phyloP scores from a whole-genome alignment of 2,888 invertebrate genomes.

The Phengaris alcon region DNA sequence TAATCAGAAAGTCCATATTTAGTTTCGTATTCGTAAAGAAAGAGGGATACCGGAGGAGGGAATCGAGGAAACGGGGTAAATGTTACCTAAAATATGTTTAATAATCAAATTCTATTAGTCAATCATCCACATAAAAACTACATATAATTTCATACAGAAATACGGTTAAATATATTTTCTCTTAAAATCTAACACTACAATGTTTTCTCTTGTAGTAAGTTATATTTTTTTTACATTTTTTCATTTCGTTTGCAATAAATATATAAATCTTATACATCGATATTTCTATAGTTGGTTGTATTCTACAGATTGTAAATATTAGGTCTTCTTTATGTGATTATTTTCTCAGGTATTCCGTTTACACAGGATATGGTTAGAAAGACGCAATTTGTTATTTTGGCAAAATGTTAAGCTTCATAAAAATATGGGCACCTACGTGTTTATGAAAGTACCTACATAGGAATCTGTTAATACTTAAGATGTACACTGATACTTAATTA shows the following conservation, averaged over 20 bases:
- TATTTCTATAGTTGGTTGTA: slow-evolving; percentile 53
- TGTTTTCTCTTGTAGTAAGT: slow-evolving; percentile 64
- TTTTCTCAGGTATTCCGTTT: slow-evolving; percentile 72
- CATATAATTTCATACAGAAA: slow-evolving; percentile 80
- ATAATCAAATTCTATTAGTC: slow-evolving; percentile 74
- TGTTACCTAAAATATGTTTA: slow-evolving; percentile 68
- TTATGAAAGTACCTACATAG: slow-evolving; percentile 19
- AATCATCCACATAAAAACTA: slow-evolving; percentile 78
- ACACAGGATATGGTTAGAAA: slow-evolving; percentile 66
- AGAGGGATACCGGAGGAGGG: not conserved
- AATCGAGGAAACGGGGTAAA: slow-evolving; percentile 48
- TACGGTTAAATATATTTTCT: slow-evolving; percentile 79
- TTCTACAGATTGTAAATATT: slow-evolving; percentile 65
- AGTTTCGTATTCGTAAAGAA: not conserved
- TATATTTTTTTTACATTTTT: slow-evolving; percentile 65
- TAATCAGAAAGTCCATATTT: no score
- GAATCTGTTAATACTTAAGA: slow-evolving; percentile 18
- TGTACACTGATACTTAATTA: slow-evolving; percentile 1
- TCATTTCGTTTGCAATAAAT: slow-evolving; percentile 72
- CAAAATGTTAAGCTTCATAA: slow-evolving; percentile 29
- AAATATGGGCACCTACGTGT: slow-evolving; percentile 22
- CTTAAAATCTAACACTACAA: slow-evolving; percentile 71
- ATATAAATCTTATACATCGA: slow-evolving; percentile 63
- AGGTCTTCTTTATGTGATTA: slow-evolving; percentile 53
- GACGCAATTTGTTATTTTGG: slow-evolving; percentile 39